phyloP scores from a whole-genome alignment of 2,888 invertebrate species.

The Rhogogaster chlorosoma region DNA sequence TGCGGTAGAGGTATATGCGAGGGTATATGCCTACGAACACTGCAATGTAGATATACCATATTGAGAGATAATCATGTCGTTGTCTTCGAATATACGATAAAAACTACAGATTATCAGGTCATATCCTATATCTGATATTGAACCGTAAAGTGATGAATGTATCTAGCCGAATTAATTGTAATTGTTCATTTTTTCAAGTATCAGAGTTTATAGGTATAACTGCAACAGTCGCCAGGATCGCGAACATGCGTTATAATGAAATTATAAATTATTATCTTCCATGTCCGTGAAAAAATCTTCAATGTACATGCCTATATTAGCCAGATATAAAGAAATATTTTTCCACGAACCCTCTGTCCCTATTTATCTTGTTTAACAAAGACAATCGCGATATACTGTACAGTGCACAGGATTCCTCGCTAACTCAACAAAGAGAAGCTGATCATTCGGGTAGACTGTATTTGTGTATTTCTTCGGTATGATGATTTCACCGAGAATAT shows the following conservation, averaged over 20 bases:
- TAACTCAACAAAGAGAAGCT: background rate
- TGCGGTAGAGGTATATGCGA: background rate
- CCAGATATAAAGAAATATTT: background rate
- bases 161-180: background rate
- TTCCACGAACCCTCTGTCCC: background rate
- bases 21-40: no score
- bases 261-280: background rate
- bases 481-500: background rate
- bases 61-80: background rate
- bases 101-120: background rate
- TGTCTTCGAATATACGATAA: background rate
- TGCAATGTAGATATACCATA: background rate
- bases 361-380: background rate
- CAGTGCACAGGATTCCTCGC: background rate
- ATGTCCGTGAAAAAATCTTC: background rate
- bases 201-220: background rate
- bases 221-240: background rate
- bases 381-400: background rate
- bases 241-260: background rate
- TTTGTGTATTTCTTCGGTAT: background rate
- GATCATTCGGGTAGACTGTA: no score
- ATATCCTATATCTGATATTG: background rate
- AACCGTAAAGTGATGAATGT: background rate
- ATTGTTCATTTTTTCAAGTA: background rate
- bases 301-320: background rate